phyloP scores from a whole-genome alignment of 2,888 invertebrate genomes.

The Netelia inedita region DNA sequence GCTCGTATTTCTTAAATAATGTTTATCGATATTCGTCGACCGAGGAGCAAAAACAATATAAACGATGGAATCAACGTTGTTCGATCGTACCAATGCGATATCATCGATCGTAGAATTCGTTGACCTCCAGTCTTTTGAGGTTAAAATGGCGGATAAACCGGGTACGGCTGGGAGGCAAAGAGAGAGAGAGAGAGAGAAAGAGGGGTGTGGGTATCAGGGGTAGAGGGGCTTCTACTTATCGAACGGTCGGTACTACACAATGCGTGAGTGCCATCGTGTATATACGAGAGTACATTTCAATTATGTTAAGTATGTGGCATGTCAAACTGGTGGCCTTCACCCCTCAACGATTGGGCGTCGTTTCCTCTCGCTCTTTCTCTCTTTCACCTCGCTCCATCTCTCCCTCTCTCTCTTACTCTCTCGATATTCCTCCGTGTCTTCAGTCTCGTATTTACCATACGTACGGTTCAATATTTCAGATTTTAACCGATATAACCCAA shows the following conservation, averaged over 20 bases:
- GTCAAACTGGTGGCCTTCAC: slow-evolving; percentile 26
- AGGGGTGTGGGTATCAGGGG: neutral
- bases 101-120: slow-evolving; percentile 48
- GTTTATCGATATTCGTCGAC: neutral
- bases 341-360: slow-evolving; percentile 23
- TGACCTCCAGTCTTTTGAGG: slow-evolving; percentile 40
- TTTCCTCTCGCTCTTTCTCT: slow-evolving; percentile 3
- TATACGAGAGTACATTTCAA: slow-evolving; percentile 54
- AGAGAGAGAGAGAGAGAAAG: neutral
- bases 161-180: neutral
- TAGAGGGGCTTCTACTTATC: slow-evolving; percentile 33
- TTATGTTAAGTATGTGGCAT: slow-evolving; percentile 58
- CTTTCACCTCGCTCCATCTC: slow-evolving; percentile 1
- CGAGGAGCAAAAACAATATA: neutral
- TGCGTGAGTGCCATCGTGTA: slow-evolving; percentile 28
- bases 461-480: neutral
- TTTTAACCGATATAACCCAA: neutral
- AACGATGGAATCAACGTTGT: neutral
- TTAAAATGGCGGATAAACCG: slow-evolving; percentile 47
- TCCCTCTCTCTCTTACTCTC: slow-evolving; percentile 1
- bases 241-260: slow-evolving; percentile 33
- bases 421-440: neutral
- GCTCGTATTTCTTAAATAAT: neutral
- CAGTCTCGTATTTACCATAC: neutral
- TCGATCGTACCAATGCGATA: slow-evolving; percentile 24